A percentile compares a stretch with the other conserved stretches of the same genome.
Evolutionary conservation across 2,113 vertebrate species (phyloP).

Genomic region (Synodontis membranacea): DNA sequence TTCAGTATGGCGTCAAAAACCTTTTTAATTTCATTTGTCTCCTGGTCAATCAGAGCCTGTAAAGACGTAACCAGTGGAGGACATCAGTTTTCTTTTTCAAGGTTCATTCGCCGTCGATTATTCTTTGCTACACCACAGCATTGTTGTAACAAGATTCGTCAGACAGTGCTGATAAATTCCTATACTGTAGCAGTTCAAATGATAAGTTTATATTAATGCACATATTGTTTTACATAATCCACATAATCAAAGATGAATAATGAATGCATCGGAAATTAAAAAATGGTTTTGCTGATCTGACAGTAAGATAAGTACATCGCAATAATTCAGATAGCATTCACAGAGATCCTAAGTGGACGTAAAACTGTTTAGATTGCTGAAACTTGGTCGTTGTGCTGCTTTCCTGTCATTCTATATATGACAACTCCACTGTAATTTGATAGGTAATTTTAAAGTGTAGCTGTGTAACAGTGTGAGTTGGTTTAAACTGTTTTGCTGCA

Average conservation of each 20-base stretch:
- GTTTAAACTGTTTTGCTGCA: neutral
- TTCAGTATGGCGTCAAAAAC: slow-evolving; percentile 32
- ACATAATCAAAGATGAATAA: neutral
- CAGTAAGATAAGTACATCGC: no score
- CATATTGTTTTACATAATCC: neutral
- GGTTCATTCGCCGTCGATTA: neutral
- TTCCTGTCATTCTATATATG: neutral
- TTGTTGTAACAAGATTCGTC: neutral
- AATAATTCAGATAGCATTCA: no score
- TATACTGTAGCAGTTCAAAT: no score
- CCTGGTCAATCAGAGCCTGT: slow-evolving; percentile 46
- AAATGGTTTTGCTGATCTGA: no score
- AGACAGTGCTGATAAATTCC: neutral
- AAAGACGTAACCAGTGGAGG: neutral
- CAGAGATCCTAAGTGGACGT: neutral
- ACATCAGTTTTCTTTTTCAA: neutral
- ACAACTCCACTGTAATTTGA: neutral
- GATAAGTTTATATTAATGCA: neutral
- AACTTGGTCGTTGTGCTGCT: neutral
- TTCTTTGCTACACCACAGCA: neutral
- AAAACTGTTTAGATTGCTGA: neutral
- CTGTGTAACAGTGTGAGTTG: neutral
- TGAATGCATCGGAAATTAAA: no score
- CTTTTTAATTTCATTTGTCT: slow-evolving; percentile 46
- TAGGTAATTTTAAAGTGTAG: neutral